Evolutionary conservation across 2,888 invertebrate species (phyloP).

Genomic region (Crematogaster levior): DNA sequence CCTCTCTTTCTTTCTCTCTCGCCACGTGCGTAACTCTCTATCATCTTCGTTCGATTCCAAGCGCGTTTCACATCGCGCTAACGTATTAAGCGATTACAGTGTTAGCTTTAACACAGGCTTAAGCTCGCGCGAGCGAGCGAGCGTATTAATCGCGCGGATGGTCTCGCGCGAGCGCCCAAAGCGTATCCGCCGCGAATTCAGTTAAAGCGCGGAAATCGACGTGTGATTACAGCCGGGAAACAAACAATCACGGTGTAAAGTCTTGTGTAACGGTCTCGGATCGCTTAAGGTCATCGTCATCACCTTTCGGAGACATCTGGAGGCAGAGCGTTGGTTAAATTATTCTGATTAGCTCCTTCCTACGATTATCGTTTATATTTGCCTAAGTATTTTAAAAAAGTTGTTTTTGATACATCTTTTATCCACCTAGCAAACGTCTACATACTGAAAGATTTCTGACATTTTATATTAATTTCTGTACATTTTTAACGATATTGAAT

Average conservation of each 20-base stretch:
- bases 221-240: slow-evolving; percentile 33
- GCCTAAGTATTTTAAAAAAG: background rate
- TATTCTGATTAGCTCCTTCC: background rate
- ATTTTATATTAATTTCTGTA: background rate
- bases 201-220: slow-evolving; percentile 41
- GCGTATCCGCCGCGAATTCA: slow-evolving; percentile 48
- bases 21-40: slow-evolving; percentile 42
- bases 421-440: background rate
- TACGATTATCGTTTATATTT: background rate
- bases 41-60: slow-evolving; percentile 54
- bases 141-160: slow-evolving; percentile 59
- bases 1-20: background rate
- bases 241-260: slow-evolving; percentile 10
- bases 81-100: slow-evolving; percentile 70
- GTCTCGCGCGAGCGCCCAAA: slow-evolving; percentile 51
- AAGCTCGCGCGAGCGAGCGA: slow-evolving; percentile 37
- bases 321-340: background rate
- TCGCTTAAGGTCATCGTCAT: slow-evolving; percentile 4
- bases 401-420: background rate
- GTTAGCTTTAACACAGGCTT: slow-evolving; percentile 17
- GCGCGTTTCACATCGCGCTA: slow-evolving; percentile 59
- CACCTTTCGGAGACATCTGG: background rate
- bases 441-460: background rate
- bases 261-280: slow-evolving; percentile 19
- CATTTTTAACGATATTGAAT: background rate